phyloP scores from a whole-genome alignment of 2,888 invertebrate genomes.

The Diarsia dahlii region DNA sequence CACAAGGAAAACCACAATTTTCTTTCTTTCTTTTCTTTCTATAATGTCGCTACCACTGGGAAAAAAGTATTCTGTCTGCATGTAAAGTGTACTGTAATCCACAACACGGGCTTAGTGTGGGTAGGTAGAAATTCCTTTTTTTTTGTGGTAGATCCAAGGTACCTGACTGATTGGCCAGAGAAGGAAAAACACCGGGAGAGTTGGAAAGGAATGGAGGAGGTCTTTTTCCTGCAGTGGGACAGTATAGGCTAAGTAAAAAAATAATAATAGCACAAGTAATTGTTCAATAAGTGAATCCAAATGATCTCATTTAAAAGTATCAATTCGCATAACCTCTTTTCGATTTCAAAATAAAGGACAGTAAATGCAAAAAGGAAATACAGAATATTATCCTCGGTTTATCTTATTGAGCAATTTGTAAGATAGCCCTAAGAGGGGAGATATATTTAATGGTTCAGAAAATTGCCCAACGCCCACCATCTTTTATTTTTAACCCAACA shows the following conservation, averaged over 20 bases:
- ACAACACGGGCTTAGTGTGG: background rate
- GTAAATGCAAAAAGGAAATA: constrained; percentile 47
- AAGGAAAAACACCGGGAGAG: too few species aligned
- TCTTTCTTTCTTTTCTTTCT: too few species aligned
- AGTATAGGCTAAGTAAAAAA: too few species aligned
- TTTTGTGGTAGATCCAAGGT: too few species aligned
- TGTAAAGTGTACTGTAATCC: background rate
- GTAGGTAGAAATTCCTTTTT: too few species aligned
- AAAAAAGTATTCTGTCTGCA: background rate
- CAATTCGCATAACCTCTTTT: background rate
- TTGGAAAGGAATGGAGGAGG: too few species aligned
- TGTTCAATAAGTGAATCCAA: background rate
- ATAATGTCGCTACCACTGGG: background rate
- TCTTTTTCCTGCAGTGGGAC: too few species aligned
- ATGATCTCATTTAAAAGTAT: constrained; percentile 4
- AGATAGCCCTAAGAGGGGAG: constrained; percentile 53
- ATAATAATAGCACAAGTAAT: too few species aligned
- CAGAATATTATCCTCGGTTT: constrained; percentile 57
- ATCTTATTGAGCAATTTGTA: constrained; percentile 62
- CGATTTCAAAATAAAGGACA: constrained; percentile 23
- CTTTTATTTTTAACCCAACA: constrained; percentile 49
- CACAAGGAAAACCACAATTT: too few species aligned
- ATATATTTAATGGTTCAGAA: constrained; percentile 65
- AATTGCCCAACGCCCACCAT: constrained; percentile 52
- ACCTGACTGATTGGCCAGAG: too few species aligned